These are phyloP conservation scores for Cyaniris semiargus DNA, from an alignment of 2,888 invertebrate genomes.

Conservation along the genomic window DNA sequence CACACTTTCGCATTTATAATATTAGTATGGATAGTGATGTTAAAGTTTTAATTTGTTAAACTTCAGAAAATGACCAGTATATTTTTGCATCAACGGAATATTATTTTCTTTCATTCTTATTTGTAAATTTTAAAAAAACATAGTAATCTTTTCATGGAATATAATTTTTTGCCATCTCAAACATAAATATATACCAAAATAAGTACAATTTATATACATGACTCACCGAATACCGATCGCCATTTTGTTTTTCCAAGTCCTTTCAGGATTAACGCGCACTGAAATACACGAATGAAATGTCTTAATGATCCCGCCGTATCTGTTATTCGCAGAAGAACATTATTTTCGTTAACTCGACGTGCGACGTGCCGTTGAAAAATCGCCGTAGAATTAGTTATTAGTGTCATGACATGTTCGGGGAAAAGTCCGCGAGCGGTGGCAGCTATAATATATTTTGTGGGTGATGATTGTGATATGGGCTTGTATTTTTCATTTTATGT, in stretches of 20 bases:
- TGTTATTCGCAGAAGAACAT: constrained; percentile 25
- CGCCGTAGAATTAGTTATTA: constrained; percentile 22
- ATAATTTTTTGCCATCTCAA: background rate
- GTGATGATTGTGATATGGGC: background rate
- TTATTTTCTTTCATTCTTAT: too few relatives aligned
- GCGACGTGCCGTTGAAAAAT: constrained; percentile 25
- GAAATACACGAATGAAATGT: constrained; percentile 12
- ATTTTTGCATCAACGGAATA: too few relatives aligned
- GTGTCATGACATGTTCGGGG: background rate
- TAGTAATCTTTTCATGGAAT: too few relatives aligned
- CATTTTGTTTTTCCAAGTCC: constrained; percentile 21
- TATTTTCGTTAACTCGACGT: constrained; percentile 21
- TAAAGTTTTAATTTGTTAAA: too few relatives aligned
- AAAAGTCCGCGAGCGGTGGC: background rate
- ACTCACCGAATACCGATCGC: constrained; percentile 10
- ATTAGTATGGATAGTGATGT: too few relatives aligned
- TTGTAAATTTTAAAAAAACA: too few relatives aligned
- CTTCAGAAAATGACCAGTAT: too few relatives aligned
- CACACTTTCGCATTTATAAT: too few relatives aligned
- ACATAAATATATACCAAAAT: background rate
- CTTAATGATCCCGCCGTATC: constrained; percentile 13
- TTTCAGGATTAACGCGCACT: constrained; percentile 10
- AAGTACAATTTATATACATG: constrained; percentile 1
- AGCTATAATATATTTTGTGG: background rate
- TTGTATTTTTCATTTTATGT: background rate